Evolutionary conservation across 1,140 invertebrate species (phyloP).

Genomic region (Mesaphorura yosii): DNA sequence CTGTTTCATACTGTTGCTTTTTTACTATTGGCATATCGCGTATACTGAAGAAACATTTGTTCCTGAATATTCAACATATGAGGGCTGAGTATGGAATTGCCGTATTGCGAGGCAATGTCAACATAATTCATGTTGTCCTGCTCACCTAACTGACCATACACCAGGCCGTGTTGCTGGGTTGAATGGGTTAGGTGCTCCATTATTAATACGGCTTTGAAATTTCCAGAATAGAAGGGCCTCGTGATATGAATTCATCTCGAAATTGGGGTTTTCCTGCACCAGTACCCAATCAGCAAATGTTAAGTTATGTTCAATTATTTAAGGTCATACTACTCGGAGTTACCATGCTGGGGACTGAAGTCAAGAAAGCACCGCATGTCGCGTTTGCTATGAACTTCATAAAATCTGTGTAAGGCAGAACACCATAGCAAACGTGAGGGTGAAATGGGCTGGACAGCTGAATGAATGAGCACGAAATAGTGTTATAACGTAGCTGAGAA

Average conservation of each 20-base stretch:
- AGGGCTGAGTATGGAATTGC: background rate
- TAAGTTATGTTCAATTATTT: background rate
- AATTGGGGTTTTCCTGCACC: slow-evolving; percentile 31
- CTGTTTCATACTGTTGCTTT: slow-evolving; percentile 55
- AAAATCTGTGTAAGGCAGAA: slow-evolving; percentile 62
- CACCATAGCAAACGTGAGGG: slow-evolving; percentile 53
- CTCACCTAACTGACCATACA: slow-evolving; percentile 40
- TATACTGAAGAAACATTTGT: slow-evolving; percentile 47
- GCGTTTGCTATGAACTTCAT: slow-evolving; percentile 65
- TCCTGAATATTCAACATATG: slow-evolving; percentile 37
- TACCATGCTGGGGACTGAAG: slow-evolving; percentile 39
- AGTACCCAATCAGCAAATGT: background rate
- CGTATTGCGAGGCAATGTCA: background rate
- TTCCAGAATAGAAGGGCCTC: slow-evolving; percentile 62
- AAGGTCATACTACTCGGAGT: slow-evolving; percentile 2
- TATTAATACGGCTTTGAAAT: slow-evolving; percentile 45
- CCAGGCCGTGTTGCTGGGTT: slow-evolving; percentile 31
- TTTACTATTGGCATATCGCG: slow-evolving; percentile 45
- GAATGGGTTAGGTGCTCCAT: slow-evolving; percentile 15
- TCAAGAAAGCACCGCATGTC: slow-evolving; percentile 63
- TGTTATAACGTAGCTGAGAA: slow-evolving; percentile 59
- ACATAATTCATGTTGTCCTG: too few relatives aligned
- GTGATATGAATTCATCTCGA: slow-evolving; percentile 58
- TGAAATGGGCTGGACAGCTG: slow-evolving; percentile 58
- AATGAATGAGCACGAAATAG: slow-evolving; percentile 67